phyloP scores from a whole-genome alignment of 2,113 vertebrate genomes.

The Melanerpes aurifrons region DNA sequence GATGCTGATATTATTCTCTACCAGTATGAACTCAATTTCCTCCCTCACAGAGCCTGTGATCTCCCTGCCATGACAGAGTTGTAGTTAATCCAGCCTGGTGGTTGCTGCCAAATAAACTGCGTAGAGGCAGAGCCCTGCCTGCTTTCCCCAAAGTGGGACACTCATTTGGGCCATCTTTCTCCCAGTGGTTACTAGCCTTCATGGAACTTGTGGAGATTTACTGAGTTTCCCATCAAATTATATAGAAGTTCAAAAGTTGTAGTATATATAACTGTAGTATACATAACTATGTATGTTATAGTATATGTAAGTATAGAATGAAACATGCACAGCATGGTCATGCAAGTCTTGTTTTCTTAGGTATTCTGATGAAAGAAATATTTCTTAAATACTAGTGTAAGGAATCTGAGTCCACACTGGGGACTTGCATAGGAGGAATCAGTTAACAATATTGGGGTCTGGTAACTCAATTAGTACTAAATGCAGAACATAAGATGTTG shows the following conservation, averaged over 20 bases:
- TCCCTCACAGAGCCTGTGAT: not conserved
- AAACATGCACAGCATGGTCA: not conserved
- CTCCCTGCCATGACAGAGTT: not conserved
- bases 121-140: not conserved
- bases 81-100: not conserved
- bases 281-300: no score
- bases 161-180: accelerated
- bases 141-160: not conserved
- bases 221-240: not conserved
- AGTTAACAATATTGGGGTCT: not conserved
- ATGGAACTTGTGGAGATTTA: not conserved
- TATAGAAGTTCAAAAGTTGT: not conserved
- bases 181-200: not conserved
- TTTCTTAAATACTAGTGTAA: not conserved
- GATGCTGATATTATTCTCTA: not conserved
- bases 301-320: not conserved
- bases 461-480: not conserved
- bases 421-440: not conserved
- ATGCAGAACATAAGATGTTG: not conserved
- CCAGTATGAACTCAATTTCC: not conserved
- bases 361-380: not conserved
- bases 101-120: not conserved
- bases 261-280: no score
- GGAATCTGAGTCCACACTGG: not conserved
- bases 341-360: not conserved